Evolutionary conservation across 2,888 invertebrate species (phyloP), one percentile per base, ranked within the genome.

Genomic region (Petrophora chlorosata): DNA sequence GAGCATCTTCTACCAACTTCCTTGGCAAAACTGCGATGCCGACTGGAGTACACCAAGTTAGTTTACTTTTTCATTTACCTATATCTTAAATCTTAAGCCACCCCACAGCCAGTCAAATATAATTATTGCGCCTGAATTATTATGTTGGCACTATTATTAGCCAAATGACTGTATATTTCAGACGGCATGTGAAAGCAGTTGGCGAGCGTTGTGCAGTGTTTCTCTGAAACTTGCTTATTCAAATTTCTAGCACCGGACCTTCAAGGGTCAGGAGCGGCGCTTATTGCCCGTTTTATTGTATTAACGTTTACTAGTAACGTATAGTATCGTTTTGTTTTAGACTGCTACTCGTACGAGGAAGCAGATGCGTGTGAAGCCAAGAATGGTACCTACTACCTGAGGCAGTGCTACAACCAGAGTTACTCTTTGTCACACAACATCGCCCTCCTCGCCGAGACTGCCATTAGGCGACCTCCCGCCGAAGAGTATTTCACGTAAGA

Each of bases 401-500:
- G 92, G 41, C 84, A 87, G 55, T 94, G 94, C 65, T 87, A 92
- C 52, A 94, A 94, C 73, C 84, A 91, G 46, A 92, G 83, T 15
- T 91, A 91, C 61, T 82, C 92, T 12, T 68, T 81, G 12, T 79
- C 85, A 12, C 79, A 92, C 63, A 92, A 94, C 57, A 91, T 93
- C 41, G 82, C 87, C 0, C 85, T 85, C 19, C 60, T 92, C 59
- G 92, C 93, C 3, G 84, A 92, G 17, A 85, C 83, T 38, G 92
- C 92, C 3, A 71, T 93, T 5, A 90, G 92, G 42, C 90, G 91
- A 49, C 94, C 94, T 28, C 94, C 94, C 1, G 94, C 94, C 26
- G 94, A 94, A 74, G 94, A 94, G 78, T 94, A 94, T 72, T 94
- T 94, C 70, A 93, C 92, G 94, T 94, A 73, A 89, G 91, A 32